Evolutionary conservation across 2,113 vertebrate species (phyloP).

Genomic region (Siniperca knerii): DNA sequence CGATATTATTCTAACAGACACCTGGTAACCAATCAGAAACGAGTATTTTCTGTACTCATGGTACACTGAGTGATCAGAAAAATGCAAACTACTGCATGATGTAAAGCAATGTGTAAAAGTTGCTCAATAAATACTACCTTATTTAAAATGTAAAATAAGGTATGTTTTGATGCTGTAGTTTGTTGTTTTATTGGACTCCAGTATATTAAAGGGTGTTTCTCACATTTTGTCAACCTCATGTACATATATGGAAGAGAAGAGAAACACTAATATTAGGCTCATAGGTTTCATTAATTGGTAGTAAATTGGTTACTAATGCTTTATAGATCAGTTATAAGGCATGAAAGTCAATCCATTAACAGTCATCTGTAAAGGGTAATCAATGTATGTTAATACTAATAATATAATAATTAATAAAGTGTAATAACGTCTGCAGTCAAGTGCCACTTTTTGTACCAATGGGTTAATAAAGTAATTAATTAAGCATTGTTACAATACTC

Average conservation of each 20-base stretch:
- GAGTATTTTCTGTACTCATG: neutral
- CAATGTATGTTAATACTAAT: neutral
- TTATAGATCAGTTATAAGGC: neutral
- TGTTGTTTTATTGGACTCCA: neutral
- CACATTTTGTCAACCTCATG: neutral
- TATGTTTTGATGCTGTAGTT: neutral
- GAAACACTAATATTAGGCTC: neutral
- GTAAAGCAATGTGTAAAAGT: neutral
- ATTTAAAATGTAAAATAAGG: neutral
- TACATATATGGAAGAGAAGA: neutral
- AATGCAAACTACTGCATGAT: neutral
- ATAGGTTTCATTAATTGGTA: neutral
- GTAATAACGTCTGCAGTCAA: neutral
- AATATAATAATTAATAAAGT: neutral
- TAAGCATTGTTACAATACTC: too few relatives aligned
- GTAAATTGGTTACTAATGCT: neutral
- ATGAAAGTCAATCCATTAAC: neutral
- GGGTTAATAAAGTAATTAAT: too few relatives aligned
- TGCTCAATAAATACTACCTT: neutral
- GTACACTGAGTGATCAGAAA: neutral
- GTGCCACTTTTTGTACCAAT: too few relatives aligned
- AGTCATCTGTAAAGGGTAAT: neutral
- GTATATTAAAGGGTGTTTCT: neutral
- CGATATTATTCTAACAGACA: neutral
- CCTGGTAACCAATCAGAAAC: neutral